phyloP scores from a whole-genome alignment of 2,888 invertebrate genomes.

The Leptinotarsa juncta region DNA sequence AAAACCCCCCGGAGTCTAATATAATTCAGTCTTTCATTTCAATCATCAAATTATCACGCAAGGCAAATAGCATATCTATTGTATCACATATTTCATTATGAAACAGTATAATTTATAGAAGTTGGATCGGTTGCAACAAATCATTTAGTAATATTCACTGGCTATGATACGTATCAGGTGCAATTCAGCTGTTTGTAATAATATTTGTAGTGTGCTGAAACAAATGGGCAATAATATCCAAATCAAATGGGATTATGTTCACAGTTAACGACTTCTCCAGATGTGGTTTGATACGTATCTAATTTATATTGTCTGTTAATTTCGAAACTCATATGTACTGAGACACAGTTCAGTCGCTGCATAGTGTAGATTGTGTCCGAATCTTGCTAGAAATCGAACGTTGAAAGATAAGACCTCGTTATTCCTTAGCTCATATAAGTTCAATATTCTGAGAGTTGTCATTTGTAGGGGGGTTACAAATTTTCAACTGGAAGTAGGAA shows the following conservation, averaged over 20 bases:
- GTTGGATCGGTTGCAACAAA: neutral
- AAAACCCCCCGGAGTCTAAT: no score
- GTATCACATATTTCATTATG: neutral
- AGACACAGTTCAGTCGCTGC: neutral
- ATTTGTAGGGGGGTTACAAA: no score
- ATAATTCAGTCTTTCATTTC: no score
- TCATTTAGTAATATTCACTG: neutral
- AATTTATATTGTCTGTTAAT: neutral
- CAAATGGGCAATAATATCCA: conserved; percentile 7
- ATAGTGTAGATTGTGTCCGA: neutral
- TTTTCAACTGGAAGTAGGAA: no score
- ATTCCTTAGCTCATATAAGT: no score
- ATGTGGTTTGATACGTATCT: conserved; percentile 1
- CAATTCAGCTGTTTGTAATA: neutral
- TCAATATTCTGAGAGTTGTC: no score
- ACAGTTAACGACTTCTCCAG: neutral
- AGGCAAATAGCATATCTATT: neutral
- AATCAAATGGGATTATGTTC: conserved; percentile 5
- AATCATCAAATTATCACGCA: neutral
- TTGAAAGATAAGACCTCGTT: no score
- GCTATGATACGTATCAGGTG: conserved; percentile 1
- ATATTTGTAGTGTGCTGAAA: conserved; percentile 14
- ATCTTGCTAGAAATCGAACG: neutral
- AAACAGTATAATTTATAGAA: neutral
- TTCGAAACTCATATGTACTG: neutral